Base-by-base conservation (phyloP, 2,797 vertebrate species). In the Cuniculus paca region DNA sequence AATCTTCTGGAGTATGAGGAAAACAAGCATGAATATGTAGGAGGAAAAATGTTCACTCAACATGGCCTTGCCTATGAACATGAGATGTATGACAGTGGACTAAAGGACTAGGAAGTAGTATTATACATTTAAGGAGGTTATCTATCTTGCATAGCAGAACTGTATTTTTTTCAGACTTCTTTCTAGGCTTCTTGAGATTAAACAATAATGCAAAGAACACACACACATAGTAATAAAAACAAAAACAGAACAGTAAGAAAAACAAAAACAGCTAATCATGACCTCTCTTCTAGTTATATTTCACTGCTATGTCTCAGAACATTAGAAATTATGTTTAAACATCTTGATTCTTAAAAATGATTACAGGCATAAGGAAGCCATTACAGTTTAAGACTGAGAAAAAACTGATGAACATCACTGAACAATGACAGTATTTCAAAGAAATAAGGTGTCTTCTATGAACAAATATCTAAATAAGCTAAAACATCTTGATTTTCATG, bases 401-500 rank as follows among this genome's bases (percentile, higher is more conserved):
- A 82, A 94, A 36, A 26, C 85, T 88, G 60, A 94, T 84, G 84
- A 96, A 70, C 61, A 31, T 4, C 36, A 90, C 75, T 84, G 68
- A 90, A 56, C 85, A 77, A 58, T 91, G 85, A 22, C 77, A 95
- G 96, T 90, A 39, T 75, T 97, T 96, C 91, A 94, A 92, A 98
- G 91, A 75, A 82, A 68, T 17, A 20, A 92, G 88, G 74, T 31
- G 50, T 58, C 74, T 94, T 96, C 79, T 89, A 24, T 74, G 82
- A 97, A 58, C 50, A 91, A 96, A 83, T 36, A 80, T 5, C 20
- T 54, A 77, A 50, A 83, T 93, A 94, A 95, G 98, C 95, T 96
- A 58, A 75, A 94, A 91, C 58, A 88, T 80, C 42, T 58, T 94
- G 82, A 22, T 93, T 95, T 94, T 94, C 74, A 79, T 61, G 42